A percentile compares a stretch with the other conserved stretches of the same genome.
These are phyloP conservation scores for Formicarius rufipectus DNA, from an alignment of 2,113 vertebrate genomes.

Conservation along the genomic window DNA sequence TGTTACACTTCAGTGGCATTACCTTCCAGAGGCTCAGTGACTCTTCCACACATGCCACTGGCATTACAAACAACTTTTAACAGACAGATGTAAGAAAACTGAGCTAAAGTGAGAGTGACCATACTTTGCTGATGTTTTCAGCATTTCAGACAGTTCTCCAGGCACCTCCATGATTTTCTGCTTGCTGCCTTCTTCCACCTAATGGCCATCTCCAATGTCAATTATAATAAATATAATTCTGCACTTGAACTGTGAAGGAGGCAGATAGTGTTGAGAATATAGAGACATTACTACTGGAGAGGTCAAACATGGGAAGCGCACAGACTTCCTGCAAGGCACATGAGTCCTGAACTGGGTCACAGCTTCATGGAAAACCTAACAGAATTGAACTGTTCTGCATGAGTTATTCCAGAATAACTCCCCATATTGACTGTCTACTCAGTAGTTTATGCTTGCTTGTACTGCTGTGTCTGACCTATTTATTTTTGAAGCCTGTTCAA, in stretches of 20 bases:
- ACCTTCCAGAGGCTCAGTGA: background rate
- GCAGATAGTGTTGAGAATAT: background rate
- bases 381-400: background rate
- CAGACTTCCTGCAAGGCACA: background rate
- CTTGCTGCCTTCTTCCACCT: background rate
- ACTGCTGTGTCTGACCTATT: background rate
- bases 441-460: background rate
- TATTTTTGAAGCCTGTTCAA: background rate
- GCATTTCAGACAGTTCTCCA: background rate
- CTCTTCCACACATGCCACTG: background rate
- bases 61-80: background rate
- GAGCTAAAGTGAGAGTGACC: background rate
- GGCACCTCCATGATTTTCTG: background rate
- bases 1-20: background rate
- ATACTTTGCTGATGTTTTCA: background rate
- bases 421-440: background rate
- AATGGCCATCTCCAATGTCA: background rate
- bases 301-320: background rate
- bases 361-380: background rate
- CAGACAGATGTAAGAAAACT: background rate
- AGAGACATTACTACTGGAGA: background rate
- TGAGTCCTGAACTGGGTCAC: background rate
- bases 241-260: background rate
- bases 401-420: background rate
- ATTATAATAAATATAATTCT: background rate